Percentiles rank a stretch among this genome's conserved stretches.
These are phyloP conservation scores for Lampropteryx suffumata DNA, from an alignment of 2,888 invertebrate species.

Conservation along the genomic window DNA sequence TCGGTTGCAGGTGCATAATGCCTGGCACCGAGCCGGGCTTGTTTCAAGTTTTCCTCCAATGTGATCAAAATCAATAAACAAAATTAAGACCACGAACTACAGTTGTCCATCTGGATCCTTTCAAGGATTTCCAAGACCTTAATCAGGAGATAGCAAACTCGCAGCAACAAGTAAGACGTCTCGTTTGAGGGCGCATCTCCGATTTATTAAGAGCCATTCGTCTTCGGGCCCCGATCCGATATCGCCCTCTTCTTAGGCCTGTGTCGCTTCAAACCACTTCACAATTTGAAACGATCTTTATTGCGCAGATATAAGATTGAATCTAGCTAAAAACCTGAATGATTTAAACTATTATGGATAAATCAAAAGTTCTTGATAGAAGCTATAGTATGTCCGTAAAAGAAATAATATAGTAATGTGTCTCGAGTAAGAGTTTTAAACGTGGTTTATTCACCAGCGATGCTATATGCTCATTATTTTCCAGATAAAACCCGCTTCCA, in stretches of 20 bases:
- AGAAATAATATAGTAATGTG: too few species aligned
- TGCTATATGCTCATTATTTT: slow-evolving; percentile 22
- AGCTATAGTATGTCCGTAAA: neutral
- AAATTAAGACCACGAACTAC: slow-evolving; percentile 13
- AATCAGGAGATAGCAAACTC: slow-evolving; percentile 42
- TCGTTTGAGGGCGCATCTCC: slow-evolving; percentile 62
- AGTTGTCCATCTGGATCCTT: slow-evolving; percentile 23
- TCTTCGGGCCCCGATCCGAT: slow-evolving; percentile 55
- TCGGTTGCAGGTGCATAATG: too few species aligned
- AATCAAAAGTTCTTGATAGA: too few species aligned
- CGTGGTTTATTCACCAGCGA: slow-evolving; percentile 1
- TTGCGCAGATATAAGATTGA: neutral
- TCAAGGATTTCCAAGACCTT: slow-evolving; percentile 38
- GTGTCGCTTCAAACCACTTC: neutral
- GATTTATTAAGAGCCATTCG: slow-evolving; percentile 66
- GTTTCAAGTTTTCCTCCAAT: too few species aligned
- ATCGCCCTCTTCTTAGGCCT: slow-evolving; percentile 20
- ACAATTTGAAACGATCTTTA: neutral
- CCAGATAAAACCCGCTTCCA: slow-evolving; percentile 35
- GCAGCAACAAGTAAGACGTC: slow-evolving; percentile 73
- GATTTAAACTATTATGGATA: too few species aligned
- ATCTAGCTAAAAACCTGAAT: neutral
- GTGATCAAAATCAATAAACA: slow-evolving; percentile 14
- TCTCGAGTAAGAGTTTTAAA: neutral
- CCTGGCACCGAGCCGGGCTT: too few species aligned